Conservation (phyloP, 2,113 vertebrate genomes). For the Alexandromys fortis region DNA sequence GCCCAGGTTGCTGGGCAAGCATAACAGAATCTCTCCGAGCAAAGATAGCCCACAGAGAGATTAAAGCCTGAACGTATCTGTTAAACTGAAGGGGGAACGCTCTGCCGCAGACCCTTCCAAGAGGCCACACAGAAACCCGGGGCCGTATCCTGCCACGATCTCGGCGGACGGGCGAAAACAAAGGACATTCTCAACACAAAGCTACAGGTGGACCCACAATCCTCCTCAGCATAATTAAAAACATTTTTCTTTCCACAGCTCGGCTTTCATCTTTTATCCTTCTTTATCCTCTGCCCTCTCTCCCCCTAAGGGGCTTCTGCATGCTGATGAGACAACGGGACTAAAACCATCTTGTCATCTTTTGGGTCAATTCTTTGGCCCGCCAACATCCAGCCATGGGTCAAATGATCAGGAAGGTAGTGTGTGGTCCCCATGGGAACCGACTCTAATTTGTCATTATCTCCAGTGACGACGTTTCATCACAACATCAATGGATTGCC, state of each 20-base stretch:
- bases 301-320: constrained; percentile 70
- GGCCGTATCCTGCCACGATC: constrained; percentile 14
- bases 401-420: constrained; percentile 81
- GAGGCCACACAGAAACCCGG: constrained; percentile 47
- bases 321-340: constrained; percentile 68
- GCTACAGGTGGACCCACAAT: constrained; percentile 72
- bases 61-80: constrained; percentile 27
- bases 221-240: constrained; percentile 70
- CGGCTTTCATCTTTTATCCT: constrained; percentile 72
- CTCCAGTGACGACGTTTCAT: constrained; percentile 86
- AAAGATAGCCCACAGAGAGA: constrained; percentile 53
- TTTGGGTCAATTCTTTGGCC: constrained; percentile 57
- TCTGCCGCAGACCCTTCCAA: background rate
- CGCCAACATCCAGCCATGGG: constrained; percentile 74
- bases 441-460: constrained; percentile 81
- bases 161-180: constrained; percentile 65
- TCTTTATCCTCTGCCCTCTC: constrained; percentile 63
- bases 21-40: constrained; percentile 20
- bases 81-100: background rate
- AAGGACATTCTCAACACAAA: constrained; percentile 63
- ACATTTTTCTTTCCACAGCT: constrained; percentile 70
- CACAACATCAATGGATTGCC: constrained; percentile 83
- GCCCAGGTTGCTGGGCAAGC: constrained; percentile 37
- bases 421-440: constrained; percentile 80
- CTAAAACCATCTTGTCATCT: constrained; percentile 77